phyloP scores from a whole-genome alignment of 1,140 invertebrate species.

The Apocrypta bakeri region DNA sequence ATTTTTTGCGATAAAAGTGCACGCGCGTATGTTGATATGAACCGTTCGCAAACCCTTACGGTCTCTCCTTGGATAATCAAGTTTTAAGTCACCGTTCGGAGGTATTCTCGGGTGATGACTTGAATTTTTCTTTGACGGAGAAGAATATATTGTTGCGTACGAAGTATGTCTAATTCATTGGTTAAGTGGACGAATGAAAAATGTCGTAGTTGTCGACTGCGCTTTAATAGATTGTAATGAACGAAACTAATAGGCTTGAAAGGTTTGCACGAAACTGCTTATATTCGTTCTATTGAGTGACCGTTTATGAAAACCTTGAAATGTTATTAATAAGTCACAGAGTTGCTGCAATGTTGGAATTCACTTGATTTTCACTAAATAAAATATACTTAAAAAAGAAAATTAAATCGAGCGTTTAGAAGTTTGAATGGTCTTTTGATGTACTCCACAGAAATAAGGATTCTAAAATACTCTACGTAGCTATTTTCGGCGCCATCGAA shows the following conservation, averaged over 20 bases:
- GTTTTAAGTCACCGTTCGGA: slow-evolving; percentile 16
- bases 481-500: too few species aligned
- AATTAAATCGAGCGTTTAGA: not conserved
- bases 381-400: too few species aligned
- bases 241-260: not conserved
- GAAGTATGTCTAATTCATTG: slow-evolving; percentile 19
- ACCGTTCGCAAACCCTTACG: not conserved
- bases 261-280: not conserved
- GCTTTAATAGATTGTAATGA: slow-evolving; percentile 26
- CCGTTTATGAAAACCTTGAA: slow-evolving; percentile 3
- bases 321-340: not conserved
- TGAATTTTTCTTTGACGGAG: slow-evolving; percentile 43
- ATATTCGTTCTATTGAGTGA: slow-evolving; percentile 12
- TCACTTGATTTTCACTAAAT: too few species aligned
- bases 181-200: slow-evolving; percentile 43
- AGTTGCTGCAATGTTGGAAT: too few species aligned
- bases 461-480: too few species aligned
- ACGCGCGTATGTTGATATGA: not conserved
- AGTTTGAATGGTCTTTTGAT: not conserved
- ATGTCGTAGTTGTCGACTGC: not conserved
- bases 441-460: too few species aligned
- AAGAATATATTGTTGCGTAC: not conserved
- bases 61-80: slow-evolving; percentile 27
- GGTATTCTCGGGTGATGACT: not conserved
- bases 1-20: slow-evolving; percentile 3